phyloP scores from a whole-genome alignment of 1,140 invertebrate species.

The Cardiocondyla obscurior region DNA sequence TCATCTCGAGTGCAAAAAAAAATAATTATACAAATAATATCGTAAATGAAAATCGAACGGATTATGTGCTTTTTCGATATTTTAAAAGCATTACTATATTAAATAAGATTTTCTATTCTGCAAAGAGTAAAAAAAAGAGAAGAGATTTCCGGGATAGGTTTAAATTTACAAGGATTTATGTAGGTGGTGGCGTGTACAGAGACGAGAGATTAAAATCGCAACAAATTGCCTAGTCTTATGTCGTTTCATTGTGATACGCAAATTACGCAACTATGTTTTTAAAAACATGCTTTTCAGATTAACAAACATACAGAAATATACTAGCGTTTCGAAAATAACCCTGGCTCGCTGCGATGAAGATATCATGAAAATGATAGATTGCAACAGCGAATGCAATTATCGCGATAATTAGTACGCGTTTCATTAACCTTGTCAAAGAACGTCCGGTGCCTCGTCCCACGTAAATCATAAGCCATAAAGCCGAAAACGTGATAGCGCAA shows the following conservation, averaged over 20 bases:
- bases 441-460: background rate
- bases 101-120: background rate
- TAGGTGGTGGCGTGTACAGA: background rate
- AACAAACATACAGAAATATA: background rate
- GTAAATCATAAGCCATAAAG: constrained; percentile 1
- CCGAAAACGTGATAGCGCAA: background rate
- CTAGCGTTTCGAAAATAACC: background rate
- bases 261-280: no score
- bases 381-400: background rate
- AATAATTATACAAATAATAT: background rate
- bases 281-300: background rate
- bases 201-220: background rate
- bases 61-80: background rate
- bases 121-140: no score
- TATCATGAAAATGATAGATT: background rate
- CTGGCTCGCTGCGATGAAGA: background rate
- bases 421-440: constrained; percentile 38
- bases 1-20: background rate
- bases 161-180: background rate
- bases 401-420: constrained; percentile 8
- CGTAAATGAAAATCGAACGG: background rate
- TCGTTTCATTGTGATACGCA: background rate
- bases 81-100: no score
- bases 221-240: background rate
- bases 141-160: background rate